These are phyloP conservation scores for Patella caerulea DNA, from an alignment of 2,888 invertebrate species.

Conservation along the genomic window DNA sequence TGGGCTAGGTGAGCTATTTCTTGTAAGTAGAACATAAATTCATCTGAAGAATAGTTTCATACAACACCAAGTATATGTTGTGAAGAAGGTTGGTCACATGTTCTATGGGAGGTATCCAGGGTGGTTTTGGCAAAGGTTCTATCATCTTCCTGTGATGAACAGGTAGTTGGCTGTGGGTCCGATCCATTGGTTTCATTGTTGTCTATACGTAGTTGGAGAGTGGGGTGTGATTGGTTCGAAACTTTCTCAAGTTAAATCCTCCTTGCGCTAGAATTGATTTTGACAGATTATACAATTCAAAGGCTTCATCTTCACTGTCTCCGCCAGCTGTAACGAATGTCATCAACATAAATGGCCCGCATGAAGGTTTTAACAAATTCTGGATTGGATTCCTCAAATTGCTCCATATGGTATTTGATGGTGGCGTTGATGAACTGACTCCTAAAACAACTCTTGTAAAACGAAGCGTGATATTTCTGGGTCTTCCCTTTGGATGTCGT, in stretches of 20 bases:
- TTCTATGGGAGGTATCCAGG: not conserved
- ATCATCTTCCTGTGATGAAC: not conserved
- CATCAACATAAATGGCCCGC: not conserved
- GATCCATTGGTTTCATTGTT: not conserved
- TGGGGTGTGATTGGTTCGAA: not conserved
- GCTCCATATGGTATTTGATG: not conserved
- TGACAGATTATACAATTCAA: not conserved
- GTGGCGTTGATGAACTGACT: not conserved
- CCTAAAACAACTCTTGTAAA: not conserved
- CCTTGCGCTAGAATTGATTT: not conserved
- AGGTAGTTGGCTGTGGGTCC: not conserved
- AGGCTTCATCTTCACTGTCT: not conserved
- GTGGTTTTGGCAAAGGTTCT: not conserved
- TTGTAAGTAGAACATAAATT: not conserved
- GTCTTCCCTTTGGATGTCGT: not conserved
- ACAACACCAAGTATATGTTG: not conserved
- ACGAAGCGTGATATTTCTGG: not conserved
- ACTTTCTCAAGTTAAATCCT: not conserved
- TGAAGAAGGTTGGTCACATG: not conserved
- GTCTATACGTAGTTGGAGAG: not conserved
- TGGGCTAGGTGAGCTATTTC: not conserved
- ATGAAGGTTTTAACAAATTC: not conserved
- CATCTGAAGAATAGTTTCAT: not conserved
- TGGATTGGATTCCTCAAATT: not conserved
- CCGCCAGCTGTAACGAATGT: not conserved